A percentile compares a stretch with the other conserved stretches of the same genome.
Evolutionary conservation across 1,140 invertebrate species (phyloP).

Genomic region (Drosophila triauraria): DNA sequence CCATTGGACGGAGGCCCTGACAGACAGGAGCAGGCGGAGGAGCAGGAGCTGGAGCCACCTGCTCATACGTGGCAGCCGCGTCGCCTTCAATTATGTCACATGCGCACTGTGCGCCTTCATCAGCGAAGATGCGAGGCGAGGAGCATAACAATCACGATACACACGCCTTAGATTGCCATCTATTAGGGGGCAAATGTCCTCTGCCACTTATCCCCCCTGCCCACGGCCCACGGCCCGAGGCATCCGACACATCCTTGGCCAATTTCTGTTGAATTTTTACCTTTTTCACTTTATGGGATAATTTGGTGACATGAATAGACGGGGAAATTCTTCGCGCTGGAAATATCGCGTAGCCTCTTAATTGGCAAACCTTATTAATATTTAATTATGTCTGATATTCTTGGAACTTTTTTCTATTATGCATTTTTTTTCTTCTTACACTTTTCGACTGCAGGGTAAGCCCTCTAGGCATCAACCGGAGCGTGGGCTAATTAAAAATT

Average conservation of each 20-base stretch:
- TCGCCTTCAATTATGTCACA: slow-evolving; percentile 80
- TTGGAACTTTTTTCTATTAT: slow-evolving; percentile 6
- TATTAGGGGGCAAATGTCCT: slow-evolving; percentile 45
- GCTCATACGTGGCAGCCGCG: slow-evolving; percentile 52
- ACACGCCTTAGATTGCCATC: slow-evolving; percentile 58
- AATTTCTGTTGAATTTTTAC: slow-evolving; percentile 64
- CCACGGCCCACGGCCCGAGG: background rate
- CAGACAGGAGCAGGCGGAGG: slow-evolving; percentile 3
- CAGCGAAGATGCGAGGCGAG: slow-evolving; percentile 26
- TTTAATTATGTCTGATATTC: slow-evolving; percentile 69
- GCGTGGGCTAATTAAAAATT: slow-evolving; percentile 39
- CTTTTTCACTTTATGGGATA: slow-evolving; percentile 74
- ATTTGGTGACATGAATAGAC: slow-evolving; percentile 72
- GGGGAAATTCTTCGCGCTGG: slow-evolving; percentile 36
- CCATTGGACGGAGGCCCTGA: slow-evolving; percentile 44
- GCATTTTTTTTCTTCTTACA: slow-evolving; percentile 3
- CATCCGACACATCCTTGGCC: slow-evolving; percentile 10
- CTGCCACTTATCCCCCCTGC: background rate
- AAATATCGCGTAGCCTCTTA: slow-evolving; percentile 45
- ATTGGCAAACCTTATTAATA: slow-evolving; percentile 79
- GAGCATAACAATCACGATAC: slow-evolving; percentile 71
- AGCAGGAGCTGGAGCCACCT: slow-evolving; percentile 16
- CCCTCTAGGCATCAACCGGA: background rate
- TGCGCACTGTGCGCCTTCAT: slow-evolving; percentile 66
- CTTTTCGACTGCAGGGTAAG: slow-evolving; percentile 18